Evolutionary conservation across 1,140 invertebrate genomes (phyloP), one percentile per base, ranked within the genome.

Genomic region (Drepana arcuata): DNA sequence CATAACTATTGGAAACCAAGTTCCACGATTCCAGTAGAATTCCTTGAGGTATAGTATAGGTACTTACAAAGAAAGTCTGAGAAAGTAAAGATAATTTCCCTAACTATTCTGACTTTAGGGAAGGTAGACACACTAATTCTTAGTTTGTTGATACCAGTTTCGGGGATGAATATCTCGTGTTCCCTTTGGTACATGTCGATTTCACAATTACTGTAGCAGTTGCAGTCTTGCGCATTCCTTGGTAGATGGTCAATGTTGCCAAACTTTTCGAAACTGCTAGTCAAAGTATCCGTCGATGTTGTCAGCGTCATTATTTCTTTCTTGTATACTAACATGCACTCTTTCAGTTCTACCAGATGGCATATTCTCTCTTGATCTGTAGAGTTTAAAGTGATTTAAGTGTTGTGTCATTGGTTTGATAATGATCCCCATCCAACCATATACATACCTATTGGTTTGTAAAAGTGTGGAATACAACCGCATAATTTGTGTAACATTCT

Each of bases 391-490:
- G n/a, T n/a, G n/a, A n/a, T n/a, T n/a, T n/a, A n/a, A n/a, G n/a
- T n/a, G n/a, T n/a, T n/a, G n/a, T n/a, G n/a, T n/a, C n/a, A n/a
- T n/a, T n/a, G n/a, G n/a, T n/a, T n/a, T n/a, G n/a, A n/a, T n/a
- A n/a, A n/a, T n/a, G n/a, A n/a, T n/a, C n/a, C n/a, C n/a, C n/a
- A 21, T 21, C 18, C 18, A 9, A 5, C 4, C 18, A 15, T 28
- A 0, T 7, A 59, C 54, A 56, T 57, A 71, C 82, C 44, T 32
- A 82, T 34, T 4, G 48, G 48, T 35, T 72, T 74, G 34, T 84
- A 84, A 50, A 90, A 90, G 71, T 90, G 88, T 2, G 90, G 89
- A 9, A 90, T 56, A 63, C 90, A 91, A 7, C 83, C 84, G 55
- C 90, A 91, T 10, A 89, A 60, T 38, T 79, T 78, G 13, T 83